Evolutionary conservation across 2,888 invertebrate species (phyloP).

Genomic region (Sphaerophoria rueppellii): DNA sequence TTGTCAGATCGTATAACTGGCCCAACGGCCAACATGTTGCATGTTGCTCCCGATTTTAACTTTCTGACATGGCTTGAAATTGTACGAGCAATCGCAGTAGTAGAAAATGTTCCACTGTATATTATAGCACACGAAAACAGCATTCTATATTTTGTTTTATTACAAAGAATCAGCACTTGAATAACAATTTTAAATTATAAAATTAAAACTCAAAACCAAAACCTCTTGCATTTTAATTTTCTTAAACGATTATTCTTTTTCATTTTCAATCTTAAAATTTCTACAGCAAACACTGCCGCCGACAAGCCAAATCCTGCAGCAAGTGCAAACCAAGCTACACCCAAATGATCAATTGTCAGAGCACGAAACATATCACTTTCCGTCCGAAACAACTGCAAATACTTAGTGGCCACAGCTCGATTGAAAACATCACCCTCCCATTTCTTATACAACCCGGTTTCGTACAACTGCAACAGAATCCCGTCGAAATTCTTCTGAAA

Average conservation of each 20-base stretch:
- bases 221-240: background rate
- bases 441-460: slow-evolving; percentile 55
- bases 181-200: too few relatives aligned
- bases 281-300: background rate
- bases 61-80: too few relatives aligned
- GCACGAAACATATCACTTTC: slow-evolving; percentile 28
- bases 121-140: too few relatives aligned
- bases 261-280: slow-evolving; percentile 23
- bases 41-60: too few relatives aligned
- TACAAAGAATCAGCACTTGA: too few relatives aligned
- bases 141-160: too few relatives aligned
- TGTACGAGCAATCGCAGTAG: too few relatives aligned
- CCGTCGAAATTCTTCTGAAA: slow-evolving; percentile 57
- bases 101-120: too few relatives aligned
- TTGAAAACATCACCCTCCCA: slow-evolving; percentile 60
- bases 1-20: too few relatives aligned
- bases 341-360: slow-evolving; percentile 38
- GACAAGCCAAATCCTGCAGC: slow-evolving; percentile 15
- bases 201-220: background rate
- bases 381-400: slow-evolving; percentile 50
- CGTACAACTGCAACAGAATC: slow-evolving; percentile 53
- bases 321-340: slow-evolving; percentile 40
- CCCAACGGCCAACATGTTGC: too few relatives aligned
- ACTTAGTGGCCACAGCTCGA: slow-evolving; percentile 48
- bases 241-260: background rate